phyloP scores from a whole-genome alignment of 2,888 invertebrate species.

The Tenthredo scrophulariae region DNA sequence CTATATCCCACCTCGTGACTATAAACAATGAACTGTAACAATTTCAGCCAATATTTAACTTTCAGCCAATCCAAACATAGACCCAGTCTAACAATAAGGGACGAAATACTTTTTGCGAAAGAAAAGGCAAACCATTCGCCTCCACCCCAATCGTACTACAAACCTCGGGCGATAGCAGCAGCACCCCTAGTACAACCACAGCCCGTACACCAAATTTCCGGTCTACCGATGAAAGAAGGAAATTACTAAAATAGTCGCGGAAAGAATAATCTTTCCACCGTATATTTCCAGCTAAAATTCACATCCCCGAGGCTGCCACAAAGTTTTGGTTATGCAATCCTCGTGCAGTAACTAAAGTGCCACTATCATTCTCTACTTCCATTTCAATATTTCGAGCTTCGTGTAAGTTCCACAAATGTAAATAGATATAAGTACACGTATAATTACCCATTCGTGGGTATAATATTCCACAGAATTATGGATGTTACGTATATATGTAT shows the following conservation, averaged over 20 bases:
- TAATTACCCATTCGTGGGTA: constrained; percentile 17
- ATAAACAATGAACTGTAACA: background rate
- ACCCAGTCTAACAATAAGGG: constrained; percentile 4
- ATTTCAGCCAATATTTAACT: constrained; percentile 27
- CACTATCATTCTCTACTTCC: background rate
- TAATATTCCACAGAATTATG: background rate
- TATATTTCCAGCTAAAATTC: background rate
- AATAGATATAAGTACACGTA: background rate
- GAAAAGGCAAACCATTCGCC: constrained; percentile 1
- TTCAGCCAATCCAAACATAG: constrained; percentile 17
- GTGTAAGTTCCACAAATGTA: background rate
- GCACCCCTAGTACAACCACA: background rate
- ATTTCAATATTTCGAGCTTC: background rate
- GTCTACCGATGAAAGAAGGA: constrained; percentile 36
- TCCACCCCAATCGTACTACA: background rate
- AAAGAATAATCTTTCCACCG: background rate
- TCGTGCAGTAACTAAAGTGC: background rate
- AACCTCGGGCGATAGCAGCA: constrained; percentile 5
- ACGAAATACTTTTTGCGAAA: constrained; percentile 6
- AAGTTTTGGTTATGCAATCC: background rate
- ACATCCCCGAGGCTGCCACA: background rate
- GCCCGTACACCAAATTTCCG: constrained; percentile 15
- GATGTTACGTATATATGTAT: background rate
- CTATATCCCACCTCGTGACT: background rate
- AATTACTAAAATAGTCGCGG: constrained; percentile 21